Evolutionary conservation across 2,888 invertebrate genomes (phyloP).

Genomic region (Drosophila setosimentum): DNA sequence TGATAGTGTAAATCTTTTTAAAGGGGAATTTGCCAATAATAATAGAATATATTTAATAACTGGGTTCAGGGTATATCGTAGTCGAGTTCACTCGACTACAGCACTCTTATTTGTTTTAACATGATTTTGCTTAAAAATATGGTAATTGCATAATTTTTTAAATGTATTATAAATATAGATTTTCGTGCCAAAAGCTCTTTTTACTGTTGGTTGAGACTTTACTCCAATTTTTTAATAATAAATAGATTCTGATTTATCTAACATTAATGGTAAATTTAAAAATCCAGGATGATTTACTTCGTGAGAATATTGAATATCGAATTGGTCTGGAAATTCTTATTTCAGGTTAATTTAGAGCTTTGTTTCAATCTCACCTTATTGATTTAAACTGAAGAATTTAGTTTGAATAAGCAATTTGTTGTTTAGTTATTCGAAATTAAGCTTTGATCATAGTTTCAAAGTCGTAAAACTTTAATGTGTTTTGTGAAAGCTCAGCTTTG

Average conservation of each 20-base stretch:
- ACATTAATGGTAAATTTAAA: not conserved
- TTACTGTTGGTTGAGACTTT: not conserved
- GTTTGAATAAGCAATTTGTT: not conserved
- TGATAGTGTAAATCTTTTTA: too few species aligned
- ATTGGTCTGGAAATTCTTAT: not conserved
- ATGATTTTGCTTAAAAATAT: not conserved
- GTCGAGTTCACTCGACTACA: too few species aligned
- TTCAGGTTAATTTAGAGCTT: not conserved
- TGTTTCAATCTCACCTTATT: not conserved
- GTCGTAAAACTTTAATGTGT: not conserved
- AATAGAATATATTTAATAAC: too few species aligned
- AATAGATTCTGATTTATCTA: not conserved
- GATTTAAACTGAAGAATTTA: not conserved
- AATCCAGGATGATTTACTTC: not conserved
- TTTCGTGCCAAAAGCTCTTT: not conserved
- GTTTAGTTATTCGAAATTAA: not conserved
- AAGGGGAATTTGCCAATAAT: too few species aligned
- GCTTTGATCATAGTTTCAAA: conserved; percentile 16
- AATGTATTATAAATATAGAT: not conserved
- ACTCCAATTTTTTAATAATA: not conserved
- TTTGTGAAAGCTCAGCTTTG: conserved; percentile 20
- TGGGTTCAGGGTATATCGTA: too few species aligned
- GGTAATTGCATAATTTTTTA: not conserved
- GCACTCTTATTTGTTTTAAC: too few species aligned
- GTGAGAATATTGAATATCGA: not conserved